A percentile compares a stretch with the other conserved stretches of the same genome.
These are phyloP conservation scores for Palythoa heliodiscus DNA, from an alignment of 92 coral and sea anemone genomes.

Conservation along the genomic window DNA sequence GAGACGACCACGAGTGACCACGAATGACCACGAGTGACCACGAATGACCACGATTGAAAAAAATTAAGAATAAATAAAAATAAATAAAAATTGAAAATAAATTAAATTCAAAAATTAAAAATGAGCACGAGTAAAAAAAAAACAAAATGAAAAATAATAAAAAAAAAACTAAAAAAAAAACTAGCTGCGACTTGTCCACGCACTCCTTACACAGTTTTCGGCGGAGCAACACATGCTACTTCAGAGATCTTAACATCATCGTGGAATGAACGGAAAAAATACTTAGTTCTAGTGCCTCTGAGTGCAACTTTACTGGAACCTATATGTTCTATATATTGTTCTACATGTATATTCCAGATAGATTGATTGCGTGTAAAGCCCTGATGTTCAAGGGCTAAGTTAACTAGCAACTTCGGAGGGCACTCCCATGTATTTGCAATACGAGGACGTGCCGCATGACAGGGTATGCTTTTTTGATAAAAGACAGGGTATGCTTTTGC, in stretches of 20 bases:
- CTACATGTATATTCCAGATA: constrained; percentile 12
- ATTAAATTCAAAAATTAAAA: too few relatives aligned
- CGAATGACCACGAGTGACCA: too few relatives aligned
- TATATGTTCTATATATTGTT: background rate
- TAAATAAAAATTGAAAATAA: too few relatives aligned
- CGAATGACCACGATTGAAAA: too few relatives aligned
- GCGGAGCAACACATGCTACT: background rate
- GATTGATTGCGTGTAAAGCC: constrained; percentile 15
- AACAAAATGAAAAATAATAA: too few relatives aligned
- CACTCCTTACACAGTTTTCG: constrained; percentile 7
- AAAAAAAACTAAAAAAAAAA: too few relatives aligned
- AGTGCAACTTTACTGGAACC: background rate
- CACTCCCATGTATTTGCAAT: background rate
- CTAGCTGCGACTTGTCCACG: too few relatives aligned
- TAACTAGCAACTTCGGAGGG: background rate
- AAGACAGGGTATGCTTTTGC: too few relatives aligned
- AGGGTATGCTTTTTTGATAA: constrained; percentile 8
- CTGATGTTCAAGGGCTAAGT: constrained; percentile 14
- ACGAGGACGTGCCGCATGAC: background rate
- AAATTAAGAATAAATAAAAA: too few relatives aligned
- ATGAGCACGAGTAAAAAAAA: too few relatives aligned
- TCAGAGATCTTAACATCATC: constrained; percentile 5
- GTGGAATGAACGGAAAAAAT: background rate
- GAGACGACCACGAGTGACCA: too few relatives aligned
- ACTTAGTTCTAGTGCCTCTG: background rate